These are phyloP conservation scores for Passer domesticus DNA, from an alignment of 2,113 vertebrate species.

Conservation along the genomic window DNA sequence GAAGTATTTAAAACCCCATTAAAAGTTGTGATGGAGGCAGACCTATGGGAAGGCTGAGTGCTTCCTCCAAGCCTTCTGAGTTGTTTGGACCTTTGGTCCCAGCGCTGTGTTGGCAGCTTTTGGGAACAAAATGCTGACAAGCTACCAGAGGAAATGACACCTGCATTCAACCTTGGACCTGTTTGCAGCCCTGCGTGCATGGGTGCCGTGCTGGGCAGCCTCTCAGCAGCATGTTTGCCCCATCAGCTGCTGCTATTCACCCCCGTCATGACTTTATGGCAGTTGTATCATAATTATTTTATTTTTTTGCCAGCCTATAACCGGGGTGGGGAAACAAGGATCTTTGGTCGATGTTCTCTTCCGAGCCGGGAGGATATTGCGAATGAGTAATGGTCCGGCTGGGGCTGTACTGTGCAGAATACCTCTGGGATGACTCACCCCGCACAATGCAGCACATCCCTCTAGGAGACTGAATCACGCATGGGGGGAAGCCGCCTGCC, in stretches of 20 bases:
- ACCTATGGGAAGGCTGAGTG: fast-evolving
- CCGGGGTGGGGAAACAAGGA: constrained; percentile 19
- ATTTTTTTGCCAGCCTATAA: constrained; percentile 5
- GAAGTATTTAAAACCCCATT: not conserved
- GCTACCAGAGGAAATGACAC: not conserved
- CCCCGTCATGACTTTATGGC: not conserved
- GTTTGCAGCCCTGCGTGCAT: not conserved
- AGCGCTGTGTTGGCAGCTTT: not conserved
- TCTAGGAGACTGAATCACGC: constrained; percentile 84
- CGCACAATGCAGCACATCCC: constrained; percentile 78
- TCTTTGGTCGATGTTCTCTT: constrained; percentile 62
- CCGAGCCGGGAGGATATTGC: constrained; percentile 68
- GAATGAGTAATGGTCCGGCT: constrained; percentile 74
- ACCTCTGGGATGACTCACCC: constrained; percentile 82
- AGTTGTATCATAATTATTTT: not conserved
- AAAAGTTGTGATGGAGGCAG: not conserved
- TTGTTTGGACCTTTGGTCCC: not conserved
- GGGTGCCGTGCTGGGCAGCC: not conserved
- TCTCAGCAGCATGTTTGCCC: not conserved
- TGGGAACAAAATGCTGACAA: not conserved
- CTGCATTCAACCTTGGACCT: not conserved
- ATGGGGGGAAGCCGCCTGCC: constrained; percentile 59
- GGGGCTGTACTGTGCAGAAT: constrained; percentile 78
- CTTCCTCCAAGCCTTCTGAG: not conserved
- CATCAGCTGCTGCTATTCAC: not conserved